Evolutionary conservation across 2,797 vertebrate species (phyloP).

Genomic region (Siniperca scherzeri): DNA sequence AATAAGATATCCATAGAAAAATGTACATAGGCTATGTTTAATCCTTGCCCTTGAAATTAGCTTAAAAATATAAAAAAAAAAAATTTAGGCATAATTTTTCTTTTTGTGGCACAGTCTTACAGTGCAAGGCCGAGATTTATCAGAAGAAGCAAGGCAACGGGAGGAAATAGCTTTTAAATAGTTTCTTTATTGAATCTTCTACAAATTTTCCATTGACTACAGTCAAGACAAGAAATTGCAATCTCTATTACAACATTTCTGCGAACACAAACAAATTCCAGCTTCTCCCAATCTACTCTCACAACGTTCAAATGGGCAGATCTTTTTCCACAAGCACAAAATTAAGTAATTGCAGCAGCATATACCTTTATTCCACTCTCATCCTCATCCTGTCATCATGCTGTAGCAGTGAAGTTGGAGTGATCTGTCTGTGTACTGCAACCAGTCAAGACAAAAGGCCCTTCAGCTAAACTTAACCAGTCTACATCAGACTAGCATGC

Average conservation of each 20-base stretch:
- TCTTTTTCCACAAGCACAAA: slow-evolving; percentile 68
- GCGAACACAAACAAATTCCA: neutral
- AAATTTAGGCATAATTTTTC: slow-evolving; percentile 6
- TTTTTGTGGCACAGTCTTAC: neutral
- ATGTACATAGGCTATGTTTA: neutral
- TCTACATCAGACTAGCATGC: slow-evolving; percentile 30
- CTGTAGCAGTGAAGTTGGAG: slow-evolving; percentile 15
- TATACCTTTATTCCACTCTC: slow-evolving; percentile 64
- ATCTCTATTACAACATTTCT: neutral
- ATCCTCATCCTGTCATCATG: slow-evolving; percentile 79
- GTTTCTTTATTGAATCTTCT: neutral
- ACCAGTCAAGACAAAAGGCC: slow-evolving; percentile 52
- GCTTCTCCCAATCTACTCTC: slow-evolving; percentile 17
- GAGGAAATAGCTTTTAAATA: neutral
- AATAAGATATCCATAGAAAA: neutral
- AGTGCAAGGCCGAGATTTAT: neutral
- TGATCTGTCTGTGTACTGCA: slow-evolving; percentile 24
- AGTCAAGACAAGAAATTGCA: neutral
- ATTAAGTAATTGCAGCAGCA: slow-evolving; percentile 76
- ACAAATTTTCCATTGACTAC: neutral
- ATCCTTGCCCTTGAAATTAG: neutral
- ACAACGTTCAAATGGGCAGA: slow-evolving; percentile 27
- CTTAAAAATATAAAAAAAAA: neutral
- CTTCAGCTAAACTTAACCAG: slow-evolving; percentile 54
- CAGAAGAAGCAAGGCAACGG: neutral